phyloP scores from a whole-genome alignment of 2,797 vertebrate species.

The Muscicapa striata region DNA sequence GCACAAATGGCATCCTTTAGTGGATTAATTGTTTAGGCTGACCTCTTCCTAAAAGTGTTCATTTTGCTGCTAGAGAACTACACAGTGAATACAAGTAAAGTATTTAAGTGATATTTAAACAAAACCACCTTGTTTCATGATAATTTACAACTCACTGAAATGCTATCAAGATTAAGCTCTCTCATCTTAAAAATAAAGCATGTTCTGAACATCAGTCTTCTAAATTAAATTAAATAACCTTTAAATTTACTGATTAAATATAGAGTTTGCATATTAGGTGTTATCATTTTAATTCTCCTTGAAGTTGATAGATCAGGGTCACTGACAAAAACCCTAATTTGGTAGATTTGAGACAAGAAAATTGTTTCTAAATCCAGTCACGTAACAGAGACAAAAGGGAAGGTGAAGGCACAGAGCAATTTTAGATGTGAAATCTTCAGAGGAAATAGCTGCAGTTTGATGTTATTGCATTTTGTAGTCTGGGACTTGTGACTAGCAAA shows the following conservation, averaged over 20 bases:
- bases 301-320: neutral
- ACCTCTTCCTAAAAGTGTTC: neutral
- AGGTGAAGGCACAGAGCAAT: constrained; percentile 45
- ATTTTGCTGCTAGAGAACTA: neutral
- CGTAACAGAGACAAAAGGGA: constrained; percentile 10
- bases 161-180: neutral
- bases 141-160: neutral
- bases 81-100: neutral
- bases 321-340: neutral
- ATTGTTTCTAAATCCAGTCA: constrained; percentile 15
- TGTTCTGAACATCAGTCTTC: neutral
- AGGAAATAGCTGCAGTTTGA: neutral
- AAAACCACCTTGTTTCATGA: neutral
- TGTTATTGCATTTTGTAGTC: neutral
- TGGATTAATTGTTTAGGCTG: neutral
- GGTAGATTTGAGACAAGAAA: neutral
- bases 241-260: neutral
- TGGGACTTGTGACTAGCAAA: neutral
- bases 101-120: neutral
- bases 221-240: neutral
- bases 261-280: neutral
- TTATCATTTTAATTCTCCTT: neutral
- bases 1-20: neutral
- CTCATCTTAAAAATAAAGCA: neutral
- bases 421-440: constrained; percentile 36